phyloP scores from a whole-genome alignment of 2,797 vertebrate genomes.

The Champsocephalus esox region DNA sequence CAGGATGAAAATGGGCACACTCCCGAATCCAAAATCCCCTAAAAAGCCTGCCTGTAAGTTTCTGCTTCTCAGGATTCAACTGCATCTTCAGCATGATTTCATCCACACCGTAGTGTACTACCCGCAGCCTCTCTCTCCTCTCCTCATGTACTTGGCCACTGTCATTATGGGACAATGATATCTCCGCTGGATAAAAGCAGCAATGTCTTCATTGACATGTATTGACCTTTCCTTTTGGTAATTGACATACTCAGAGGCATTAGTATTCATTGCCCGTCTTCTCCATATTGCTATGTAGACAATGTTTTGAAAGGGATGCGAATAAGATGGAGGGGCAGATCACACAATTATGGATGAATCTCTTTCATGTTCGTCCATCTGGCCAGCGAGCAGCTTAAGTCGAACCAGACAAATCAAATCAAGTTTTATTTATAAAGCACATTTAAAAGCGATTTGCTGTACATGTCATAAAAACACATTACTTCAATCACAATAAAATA shows the following conservation, averaged over 20 bases:
- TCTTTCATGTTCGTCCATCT: constrained; percentile 78
- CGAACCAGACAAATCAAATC: constrained; percentile 23
- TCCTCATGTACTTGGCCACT: not conserved
- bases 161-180: constrained; percentile 31
- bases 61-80: constrained; percentile 45
- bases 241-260: constrained; percentile 54
- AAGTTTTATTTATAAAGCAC: too few relatives aligned
- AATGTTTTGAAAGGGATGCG: constrained; percentile 51
- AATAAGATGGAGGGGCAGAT: constrained; percentile 43
- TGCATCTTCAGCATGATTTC: constrained; percentile 34
- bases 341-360: constrained; percentile 76
- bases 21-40: constrained; percentile 89
- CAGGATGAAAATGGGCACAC: constrained; percentile 89
- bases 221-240: constrained; percentile 55
- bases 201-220: constrained; percentile 44
- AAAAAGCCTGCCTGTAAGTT: constrained; percentile 92
- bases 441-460: too few relatives aligned
- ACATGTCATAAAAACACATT: too few relatives aligned
- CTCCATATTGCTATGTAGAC: constrained; percentile 35
- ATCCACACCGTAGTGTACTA: constrained; percentile 10
- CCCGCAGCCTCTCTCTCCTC: constrained; percentile 21
- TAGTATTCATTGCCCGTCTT: constrained; percentile 47
- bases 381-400: constrained; percentile 52
- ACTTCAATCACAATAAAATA: too few relatives aligned
- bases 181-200: constrained; percentile 28